A percentile compares a stretch with the other conserved stretches of the same genome.
These are phyloP conservation scores for Diachrysia chrysitis DNA, from an alignment of 2,888 invertebrate genomes.

Conservation along the genomic window DNA sequence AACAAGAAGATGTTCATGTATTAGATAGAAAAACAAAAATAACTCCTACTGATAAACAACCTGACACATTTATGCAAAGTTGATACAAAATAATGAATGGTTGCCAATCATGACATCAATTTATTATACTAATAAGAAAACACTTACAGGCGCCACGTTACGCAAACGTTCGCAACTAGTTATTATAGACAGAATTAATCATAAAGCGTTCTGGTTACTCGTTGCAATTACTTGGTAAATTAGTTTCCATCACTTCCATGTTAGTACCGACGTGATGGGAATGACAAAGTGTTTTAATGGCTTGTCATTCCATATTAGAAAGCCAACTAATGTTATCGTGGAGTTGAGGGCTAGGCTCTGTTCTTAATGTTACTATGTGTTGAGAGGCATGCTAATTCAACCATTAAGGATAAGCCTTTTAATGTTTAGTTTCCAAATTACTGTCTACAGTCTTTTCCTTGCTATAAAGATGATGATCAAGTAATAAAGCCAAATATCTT, in stretches of 20 bases:
- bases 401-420: background rate
- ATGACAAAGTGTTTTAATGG: conserved; percentile 53
- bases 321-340: conserved; percentile 30
- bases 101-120: conserved; percentile 63
- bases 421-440: background rate
- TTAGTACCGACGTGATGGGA: conserved; percentile 38
- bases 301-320: conserved; percentile 51
- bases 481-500: too few relatives aligned
- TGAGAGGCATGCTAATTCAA: conserved; percentile 12
- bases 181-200: conserved; percentile 54
- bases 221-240: conserved; percentile 56
- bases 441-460: too few relatives aligned
- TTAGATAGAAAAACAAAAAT: conserved; percentile 2
- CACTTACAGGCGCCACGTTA: conserved; percentile 58
- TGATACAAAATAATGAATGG: conserved; percentile 48
- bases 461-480: too few relatives aligned
- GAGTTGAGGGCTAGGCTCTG: conserved; percentile 10
- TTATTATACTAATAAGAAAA: conserved; percentile 65
- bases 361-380: background rate
- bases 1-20: background rate
- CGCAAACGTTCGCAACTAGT: conserved; percentile 44
- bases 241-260: conserved; percentile 54
- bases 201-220: conserved; percentile 44
- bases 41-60: conserved; percentile 18
- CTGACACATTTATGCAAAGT: conserved; percentile 20